A percentile compares a stretch with the other conserved stretches of the same genome.
These are phyloP conservation scores for Osedax frankpressi DNA, from an alignment of 2,888 invertebrate species.

Conservation along the genomic window DNA sequence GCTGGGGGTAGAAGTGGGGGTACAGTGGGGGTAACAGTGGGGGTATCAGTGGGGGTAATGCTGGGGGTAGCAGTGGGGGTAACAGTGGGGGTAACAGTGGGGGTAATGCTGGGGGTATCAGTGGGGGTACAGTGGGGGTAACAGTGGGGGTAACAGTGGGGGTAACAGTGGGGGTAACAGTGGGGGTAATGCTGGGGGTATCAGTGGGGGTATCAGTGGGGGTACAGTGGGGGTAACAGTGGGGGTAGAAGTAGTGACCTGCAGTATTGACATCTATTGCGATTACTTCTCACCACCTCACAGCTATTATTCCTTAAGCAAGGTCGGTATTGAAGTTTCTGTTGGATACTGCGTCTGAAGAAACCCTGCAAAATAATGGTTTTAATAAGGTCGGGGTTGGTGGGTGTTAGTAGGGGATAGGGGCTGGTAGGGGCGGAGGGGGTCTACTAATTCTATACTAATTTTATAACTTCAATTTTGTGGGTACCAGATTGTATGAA, in stretches of 20 bases:
- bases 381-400: too few species aligned
- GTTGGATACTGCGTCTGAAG: constrained; percentile 53
- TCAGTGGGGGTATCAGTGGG: constrained; percentile 16
- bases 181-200: neutral
- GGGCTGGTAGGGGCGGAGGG: neutral
- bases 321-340: constrained; percentile 44
- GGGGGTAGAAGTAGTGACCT: constrained; percentile 25
- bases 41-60: neutral
- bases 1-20: constrained; percentile 2
- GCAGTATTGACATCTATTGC: constrained; percentile 45
- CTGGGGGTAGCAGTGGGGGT: constrained; percentile 18
- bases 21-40: neutral
- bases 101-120: constrained; percentile 21
- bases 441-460: too few species aligned
- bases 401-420: too few species aligned
- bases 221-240: constrained; percentile 24
- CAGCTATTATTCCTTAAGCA: constrained; percentile 45
- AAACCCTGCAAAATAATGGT: too few species aligned
- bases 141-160: constrained; percentile 24
- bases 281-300: constrained; percentile 42
- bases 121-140: constrained; percentile 18
- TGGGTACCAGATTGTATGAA: too few species aligned
- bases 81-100: constrained; percentile 24
- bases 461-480: too few species aligned
- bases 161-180: neutral